These are phyloP conservation scores for Alectura lathami DNA, from an alignment of 2,113 vertebrate genomes.

Conservation along the genomic window DNA sequence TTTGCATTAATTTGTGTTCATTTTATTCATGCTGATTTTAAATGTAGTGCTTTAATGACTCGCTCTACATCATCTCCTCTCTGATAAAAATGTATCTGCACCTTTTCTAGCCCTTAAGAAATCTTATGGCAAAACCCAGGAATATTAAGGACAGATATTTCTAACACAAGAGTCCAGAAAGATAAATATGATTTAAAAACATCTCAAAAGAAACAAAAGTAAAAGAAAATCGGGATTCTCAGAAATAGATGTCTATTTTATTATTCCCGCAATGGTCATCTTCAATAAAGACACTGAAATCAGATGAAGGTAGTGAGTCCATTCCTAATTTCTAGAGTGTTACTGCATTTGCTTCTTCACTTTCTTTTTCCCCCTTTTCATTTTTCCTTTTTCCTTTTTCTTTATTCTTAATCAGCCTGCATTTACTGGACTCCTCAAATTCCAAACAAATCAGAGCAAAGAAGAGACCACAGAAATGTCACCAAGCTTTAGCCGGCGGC, in stretches of 20 bases:
- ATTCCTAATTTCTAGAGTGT: not conserved
- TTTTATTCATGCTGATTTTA: not conserved
- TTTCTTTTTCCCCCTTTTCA: not conserved
- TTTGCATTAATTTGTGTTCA: not conserved
- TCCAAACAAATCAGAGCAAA: not conserved
- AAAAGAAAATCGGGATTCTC: not conserved
- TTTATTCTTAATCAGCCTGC: not conserved
- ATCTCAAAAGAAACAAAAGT: not conserved
- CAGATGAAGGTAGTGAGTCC: not conserved
- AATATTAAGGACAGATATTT: not conserved
- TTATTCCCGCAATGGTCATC: not conserved
- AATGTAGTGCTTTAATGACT: not conserved
- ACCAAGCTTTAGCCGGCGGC: not conserved
- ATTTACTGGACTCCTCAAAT: not conserved
- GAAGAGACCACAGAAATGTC: constrained; percentile 3
- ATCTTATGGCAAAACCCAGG: not conserved
- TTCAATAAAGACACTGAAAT: not conserved
- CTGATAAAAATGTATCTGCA: not conserved
- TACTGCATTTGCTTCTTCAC: not conserved
- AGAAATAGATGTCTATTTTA: not conserved
- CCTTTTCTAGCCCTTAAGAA: not conserved
- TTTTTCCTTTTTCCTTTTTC: not conserved
- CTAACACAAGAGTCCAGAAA: not conserved
- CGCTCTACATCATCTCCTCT: not conserved
- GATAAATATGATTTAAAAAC: not conserved